phyloP scores from a whole-genome alignment of 2,113 vertebrate species.

The Pluvianellus socialis region DNA sequence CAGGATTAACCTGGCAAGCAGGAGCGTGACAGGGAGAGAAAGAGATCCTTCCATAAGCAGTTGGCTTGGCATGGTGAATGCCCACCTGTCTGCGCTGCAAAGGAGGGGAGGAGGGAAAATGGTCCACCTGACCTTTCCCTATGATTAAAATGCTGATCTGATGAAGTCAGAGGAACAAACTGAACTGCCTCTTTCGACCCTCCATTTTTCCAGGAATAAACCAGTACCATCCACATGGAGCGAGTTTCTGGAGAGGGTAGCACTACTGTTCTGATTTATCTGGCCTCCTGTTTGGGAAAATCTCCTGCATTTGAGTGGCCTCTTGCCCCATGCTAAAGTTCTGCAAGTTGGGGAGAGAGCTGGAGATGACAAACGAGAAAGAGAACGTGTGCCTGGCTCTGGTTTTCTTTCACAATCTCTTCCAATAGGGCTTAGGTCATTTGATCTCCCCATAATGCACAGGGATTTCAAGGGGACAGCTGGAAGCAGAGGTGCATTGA shows the following conservation, averaged over 20 bases:
- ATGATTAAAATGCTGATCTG: constrained; percentile 36
- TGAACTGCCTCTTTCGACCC: background rate
- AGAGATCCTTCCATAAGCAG: background rate
- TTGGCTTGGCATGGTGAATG: constrained; percentile 34
- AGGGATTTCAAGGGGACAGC: constrained; percentile 40
- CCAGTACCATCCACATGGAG: background rate
- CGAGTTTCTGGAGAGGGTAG: background rate
- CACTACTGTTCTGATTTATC: background rate
- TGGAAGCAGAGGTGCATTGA: constrained; percentile 23
- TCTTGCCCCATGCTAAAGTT: background rate
- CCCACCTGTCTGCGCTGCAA: constrained; percentile 42
- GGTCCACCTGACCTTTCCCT: constrained; percentile 14
- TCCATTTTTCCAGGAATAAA: constrained; percentile 38
- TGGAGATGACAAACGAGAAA: background rate
- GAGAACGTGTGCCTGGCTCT: background rate
- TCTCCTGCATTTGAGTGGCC: background rate
- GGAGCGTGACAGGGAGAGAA: background rate
- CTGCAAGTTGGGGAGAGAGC: background rate
- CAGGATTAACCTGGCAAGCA: constrained; percentile 2
- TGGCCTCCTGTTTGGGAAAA: background rate
- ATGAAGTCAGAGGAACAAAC: constrained; percentile 47
- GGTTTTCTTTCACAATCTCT: background rate
- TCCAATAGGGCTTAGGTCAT: background rate
- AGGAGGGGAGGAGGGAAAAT: constrained; percentile 20
- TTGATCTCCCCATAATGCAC: constrained; percentile 4